A percentile compares a stretch with the other conserved stretches of the same genome.
Evolutionary conservation across 2,888 invertebrate species (phyloP).

Genomic region (Drosophila recens): DNA sequence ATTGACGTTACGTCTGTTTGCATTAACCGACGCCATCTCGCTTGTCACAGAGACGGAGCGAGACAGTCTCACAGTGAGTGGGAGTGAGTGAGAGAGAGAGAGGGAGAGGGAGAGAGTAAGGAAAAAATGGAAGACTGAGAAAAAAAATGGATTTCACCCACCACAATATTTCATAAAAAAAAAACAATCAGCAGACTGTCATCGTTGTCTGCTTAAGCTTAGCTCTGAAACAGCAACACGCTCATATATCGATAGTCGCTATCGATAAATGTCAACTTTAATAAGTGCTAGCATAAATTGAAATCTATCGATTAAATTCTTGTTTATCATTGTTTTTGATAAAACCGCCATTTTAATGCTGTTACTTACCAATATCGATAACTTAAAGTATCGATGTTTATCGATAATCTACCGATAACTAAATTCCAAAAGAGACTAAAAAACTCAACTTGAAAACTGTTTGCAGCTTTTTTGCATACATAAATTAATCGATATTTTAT

Average conservation of each 20-base stretch:
- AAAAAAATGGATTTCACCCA: background rate
- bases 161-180: background rate
- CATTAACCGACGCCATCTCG: constrained; percentile 37
- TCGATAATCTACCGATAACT: no score
- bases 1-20: constrained; percentile 74
- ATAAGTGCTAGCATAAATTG: no score
- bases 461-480: no score
- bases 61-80: background rate
- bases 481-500: no score
- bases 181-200: background rate
- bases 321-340: no score
- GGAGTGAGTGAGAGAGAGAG: background rate
- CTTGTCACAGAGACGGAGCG: constrained; percentile 11
- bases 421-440: no score
- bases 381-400: no score
- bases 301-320: no score
- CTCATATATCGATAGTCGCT: constrained; percentile 7
- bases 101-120: background rate
- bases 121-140: background rate
- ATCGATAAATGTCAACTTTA: background rate
- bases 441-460: no score
- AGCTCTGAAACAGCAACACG: background rate
- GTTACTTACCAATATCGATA: no score
- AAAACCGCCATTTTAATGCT: no score
- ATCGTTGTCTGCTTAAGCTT: background rate